Base-by-base conservation (phyloP, 2,113 vertebrate genomes). In the Marmota flaviventris region DNA sequence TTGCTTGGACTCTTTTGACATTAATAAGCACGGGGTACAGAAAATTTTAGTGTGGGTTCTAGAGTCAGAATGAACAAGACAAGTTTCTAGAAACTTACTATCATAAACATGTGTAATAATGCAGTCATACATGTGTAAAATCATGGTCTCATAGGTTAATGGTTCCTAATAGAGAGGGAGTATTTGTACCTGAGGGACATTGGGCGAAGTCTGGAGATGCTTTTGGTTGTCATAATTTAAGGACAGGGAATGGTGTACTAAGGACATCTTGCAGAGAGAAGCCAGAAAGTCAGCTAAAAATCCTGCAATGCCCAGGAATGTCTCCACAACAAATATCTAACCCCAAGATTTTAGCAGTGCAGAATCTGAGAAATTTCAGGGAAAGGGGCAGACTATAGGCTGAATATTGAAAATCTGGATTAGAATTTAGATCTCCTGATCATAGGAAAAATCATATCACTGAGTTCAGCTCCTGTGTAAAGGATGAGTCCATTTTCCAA, bases 31-130 rank as follows among this genome's bases (percentile, higher is more conserved):
- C 9, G 0, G 17, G 14, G 24, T 85, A 42, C 13, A 45, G 53
- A 63, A 32, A 45, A 79, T 81, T 63, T 93, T 75, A 29, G 32
- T 29, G 22, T 56, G 29, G n/a, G 1, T 13, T 51, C 25, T 92
- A 39, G 61, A 92, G 29, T 9, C 7, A 27, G 34, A 75, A 39
- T 18, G 79, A 70, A 42, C 72, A 63, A 82, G 27, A 58, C 8
- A 73, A 78, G 45, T 16, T 82, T 94, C 69, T 51, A 94, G 86
- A 85, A 93, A 83, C 25, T 65, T 39, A 69, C 37, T 94, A 24
- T 24, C 75, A n/a, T 14, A 72, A 89, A 58, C 87, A 79, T 75
- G 12, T 61, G 8, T 70, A 93, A 83, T 32, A 34, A 37, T 37
- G 6, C 1, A 87, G 2, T 2, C 4, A 61, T 34, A 51, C 9